Conservation (phyloP, 2,797 vertebrate species). For the Erpetoichthys calabaricus region DNA sequence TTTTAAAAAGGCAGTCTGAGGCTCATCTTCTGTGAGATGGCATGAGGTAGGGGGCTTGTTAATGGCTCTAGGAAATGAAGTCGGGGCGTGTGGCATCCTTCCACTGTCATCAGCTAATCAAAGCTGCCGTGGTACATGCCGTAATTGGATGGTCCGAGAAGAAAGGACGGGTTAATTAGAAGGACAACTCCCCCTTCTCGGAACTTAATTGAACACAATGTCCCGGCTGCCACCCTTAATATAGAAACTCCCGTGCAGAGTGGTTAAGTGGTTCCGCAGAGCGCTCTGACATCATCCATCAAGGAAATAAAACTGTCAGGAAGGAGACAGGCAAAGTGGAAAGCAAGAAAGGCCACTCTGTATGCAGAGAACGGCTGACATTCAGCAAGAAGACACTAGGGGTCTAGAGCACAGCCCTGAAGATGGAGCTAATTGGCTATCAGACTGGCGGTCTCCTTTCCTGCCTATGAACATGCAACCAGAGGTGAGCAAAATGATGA, state of each 20-base stretch:
- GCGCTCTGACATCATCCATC: conserved; percentile 8
- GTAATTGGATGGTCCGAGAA: conserved; percentile 6
- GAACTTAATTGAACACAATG: conserved; percentile 14
- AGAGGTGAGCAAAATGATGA: too few species aligned
- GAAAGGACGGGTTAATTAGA: conserved; percentile 45
- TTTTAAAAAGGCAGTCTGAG: too few species aligned
- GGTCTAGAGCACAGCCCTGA: too few species aligned
- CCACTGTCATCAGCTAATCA: too few species aligned
- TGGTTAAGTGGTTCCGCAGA: conserved; percentile 5
- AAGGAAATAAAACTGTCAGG: conserved; percentile 13
- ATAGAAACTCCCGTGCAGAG: conserved; percentile 2
- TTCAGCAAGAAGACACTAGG: too few species aligned
- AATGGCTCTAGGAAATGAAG: too few species aligned
- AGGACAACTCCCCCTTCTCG: conserved; percentile 27
- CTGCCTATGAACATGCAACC: too few species aligned
- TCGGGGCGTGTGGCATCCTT: too few species aligned
- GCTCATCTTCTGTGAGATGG: too few species aligned
- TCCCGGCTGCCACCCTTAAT: conserved; percentile 32
- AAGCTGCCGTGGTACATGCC: conserved; percentile 3
- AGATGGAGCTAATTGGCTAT: too few species aligned
- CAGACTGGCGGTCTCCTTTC: too few species aligned
- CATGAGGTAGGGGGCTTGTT: too few species aligned
- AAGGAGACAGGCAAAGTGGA: conserved; percentile 1
- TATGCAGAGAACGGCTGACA: not conserved
- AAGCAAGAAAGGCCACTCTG: not conserved